Evolutionary conservation across 2,113 vertebrate genomes (phyloP).

Genomic region (Lophotis ruficrista): DNA sequence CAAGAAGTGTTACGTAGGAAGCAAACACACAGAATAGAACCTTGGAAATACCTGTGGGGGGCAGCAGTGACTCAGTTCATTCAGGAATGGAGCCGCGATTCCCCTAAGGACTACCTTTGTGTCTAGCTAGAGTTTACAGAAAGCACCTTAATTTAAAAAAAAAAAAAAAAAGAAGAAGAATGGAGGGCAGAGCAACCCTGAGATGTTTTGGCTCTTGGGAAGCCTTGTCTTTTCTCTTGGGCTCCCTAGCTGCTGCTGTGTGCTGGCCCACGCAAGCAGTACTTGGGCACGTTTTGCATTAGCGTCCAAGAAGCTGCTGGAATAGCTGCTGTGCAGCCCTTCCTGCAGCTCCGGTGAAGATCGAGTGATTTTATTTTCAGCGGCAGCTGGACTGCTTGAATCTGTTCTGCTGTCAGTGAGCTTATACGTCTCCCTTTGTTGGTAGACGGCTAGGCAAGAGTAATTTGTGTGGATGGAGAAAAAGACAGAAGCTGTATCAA

Average conservation of each 20-base stretch:
- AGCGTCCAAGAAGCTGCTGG: background rate
- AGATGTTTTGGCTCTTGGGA: background rate
- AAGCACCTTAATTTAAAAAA: background rate
- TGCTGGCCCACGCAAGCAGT: background rate
- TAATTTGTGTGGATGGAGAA: background rate
- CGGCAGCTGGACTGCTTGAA: background rate
- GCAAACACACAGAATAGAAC: background rate
- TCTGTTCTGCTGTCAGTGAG: background rate
- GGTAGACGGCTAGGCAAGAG: background rate
- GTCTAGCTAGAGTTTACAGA: background rate
- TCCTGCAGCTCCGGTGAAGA: background rate
- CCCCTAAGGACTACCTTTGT: background rate
- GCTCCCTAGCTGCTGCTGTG: background rate
- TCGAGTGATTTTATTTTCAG: background rate
- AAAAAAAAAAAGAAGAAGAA: background rate
- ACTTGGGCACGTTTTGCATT: background rate
- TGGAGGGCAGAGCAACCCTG: background rate
- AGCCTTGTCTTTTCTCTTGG: background rate
- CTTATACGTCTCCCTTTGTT: background rate
- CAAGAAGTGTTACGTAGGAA: background rate
- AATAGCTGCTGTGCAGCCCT: background rate
- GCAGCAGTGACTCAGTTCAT: background rate
- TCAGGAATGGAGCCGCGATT: background rate
- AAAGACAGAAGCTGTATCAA: slow-evolving; percentile 5
- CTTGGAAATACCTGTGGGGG: background rate